Evolutionary conservation across 2,797 vertebrate genomes (phyloP).

Genomic region (Mionectes olivaceus): DNA sequence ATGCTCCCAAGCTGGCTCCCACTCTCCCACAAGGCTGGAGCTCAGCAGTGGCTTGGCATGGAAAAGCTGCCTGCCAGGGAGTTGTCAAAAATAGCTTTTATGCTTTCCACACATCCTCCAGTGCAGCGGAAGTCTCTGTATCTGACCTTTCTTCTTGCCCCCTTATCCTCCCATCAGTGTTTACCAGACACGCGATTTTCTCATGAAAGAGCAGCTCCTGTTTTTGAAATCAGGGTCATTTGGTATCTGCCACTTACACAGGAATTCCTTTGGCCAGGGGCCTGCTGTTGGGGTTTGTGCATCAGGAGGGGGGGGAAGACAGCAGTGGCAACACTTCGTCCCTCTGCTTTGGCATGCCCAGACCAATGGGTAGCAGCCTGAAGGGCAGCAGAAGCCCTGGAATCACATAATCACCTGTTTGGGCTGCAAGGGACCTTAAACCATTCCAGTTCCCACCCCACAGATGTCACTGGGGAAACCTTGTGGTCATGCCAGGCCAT

Average conservation of each 20-base stretch:
- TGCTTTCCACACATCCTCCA: accelerated
- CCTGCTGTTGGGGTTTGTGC: background rate
- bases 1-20: accelerated
- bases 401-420: accelerated
- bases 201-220: background rate
- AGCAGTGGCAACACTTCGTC: accelerated
- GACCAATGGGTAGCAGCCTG: accelerated
- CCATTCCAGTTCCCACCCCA: background rate
- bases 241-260: accelerated
- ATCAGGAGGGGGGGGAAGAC: accelerated
- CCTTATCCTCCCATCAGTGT: background rate
- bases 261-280: accelerated
- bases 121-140: accelerated
- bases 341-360: background rate
- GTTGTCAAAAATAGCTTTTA: accelerated
- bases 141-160: background rate
- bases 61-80: background rate
- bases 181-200: accelerated
- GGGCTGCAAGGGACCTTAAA: accelerated
- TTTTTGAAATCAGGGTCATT: accelerated
- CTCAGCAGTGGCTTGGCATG: background rate
- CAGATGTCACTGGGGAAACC: background rate
- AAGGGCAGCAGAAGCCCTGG: background rate
- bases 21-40: accelerated
- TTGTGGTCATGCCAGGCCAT: background rate